phyloP scores from a whole-genome alignment of 2,113 vertebrate species.

The Lophotis ruficrista region DNA sequence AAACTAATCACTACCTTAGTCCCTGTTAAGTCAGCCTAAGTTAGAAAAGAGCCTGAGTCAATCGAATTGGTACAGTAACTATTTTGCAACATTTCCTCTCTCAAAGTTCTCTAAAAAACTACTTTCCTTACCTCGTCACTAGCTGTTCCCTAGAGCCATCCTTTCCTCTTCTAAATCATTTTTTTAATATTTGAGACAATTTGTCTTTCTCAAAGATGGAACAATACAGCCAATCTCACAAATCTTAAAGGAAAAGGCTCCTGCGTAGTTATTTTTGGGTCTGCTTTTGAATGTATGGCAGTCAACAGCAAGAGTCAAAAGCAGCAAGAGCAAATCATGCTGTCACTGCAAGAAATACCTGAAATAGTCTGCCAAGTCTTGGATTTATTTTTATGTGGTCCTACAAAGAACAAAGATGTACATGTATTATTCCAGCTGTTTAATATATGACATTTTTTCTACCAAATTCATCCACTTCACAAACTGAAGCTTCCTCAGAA shows the following conservation, averaged over 20 bases:
- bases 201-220: neutral
- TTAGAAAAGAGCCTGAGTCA: neutral
- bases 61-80: neutral
- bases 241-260: neutral
- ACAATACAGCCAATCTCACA: neutral
- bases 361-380: neutral
- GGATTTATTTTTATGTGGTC: neutral
- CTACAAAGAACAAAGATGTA: neutral
- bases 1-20: neutral
- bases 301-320: neutral
- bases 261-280: neutral
- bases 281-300: neutral
- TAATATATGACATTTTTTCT: neutral
- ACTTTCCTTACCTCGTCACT: neutral
- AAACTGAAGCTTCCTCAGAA: neutral
- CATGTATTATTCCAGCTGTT: neutral
- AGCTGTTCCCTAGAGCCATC: neutral
- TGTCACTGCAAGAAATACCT: neutral
- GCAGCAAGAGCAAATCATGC: neutral
- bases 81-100: neutral
- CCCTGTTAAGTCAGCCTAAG: neutral
- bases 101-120: neutral
- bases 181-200: neutral
- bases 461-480: neutral
- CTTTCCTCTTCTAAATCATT: neutral